Conservation (phyloP, 2,888 invertebrate genomes). For the Cylindroiulus punctatus region DNA sequence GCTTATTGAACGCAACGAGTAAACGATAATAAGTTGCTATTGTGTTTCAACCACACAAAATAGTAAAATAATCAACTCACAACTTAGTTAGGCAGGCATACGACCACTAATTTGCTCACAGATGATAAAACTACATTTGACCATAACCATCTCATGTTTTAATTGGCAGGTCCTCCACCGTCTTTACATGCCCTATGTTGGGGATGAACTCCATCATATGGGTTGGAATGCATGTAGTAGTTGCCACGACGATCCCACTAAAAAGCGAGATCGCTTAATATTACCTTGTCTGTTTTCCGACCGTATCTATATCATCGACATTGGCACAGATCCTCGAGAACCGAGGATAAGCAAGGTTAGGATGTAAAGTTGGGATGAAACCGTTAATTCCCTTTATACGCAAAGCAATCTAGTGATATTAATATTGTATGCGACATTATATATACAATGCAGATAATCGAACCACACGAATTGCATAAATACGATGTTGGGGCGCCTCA, state of each 20-base stretch:
- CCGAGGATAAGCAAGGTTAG: conserved; percentile 79
- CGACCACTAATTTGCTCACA: too few species aligned
- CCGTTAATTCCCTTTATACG: not conserved
- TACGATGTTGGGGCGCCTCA: conserved; percentile 87
- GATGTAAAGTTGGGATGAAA: not conserved
- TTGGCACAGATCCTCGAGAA: conserved; percentile 76
- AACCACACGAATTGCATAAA: conserved; percentile 70
- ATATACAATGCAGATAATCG: conserved; percentile 48
- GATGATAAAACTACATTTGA: too few species aligned
- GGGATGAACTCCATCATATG: conserved; percentile 93
- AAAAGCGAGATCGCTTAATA: conserved; percentile 80
- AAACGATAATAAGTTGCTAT: too few species aligned
- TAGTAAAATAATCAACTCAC: too few species aligned
- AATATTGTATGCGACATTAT: too few species aligned
- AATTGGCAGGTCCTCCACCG: conserved; percentile 83
- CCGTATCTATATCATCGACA: conserved; percentile 85
- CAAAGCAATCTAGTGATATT: not conserved
- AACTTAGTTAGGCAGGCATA: too few species aligned
- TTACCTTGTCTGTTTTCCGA: conserved; percentile 84
- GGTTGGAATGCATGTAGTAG: conserved; percentile 99
- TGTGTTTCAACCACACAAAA: too few species aligned
- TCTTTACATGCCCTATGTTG: conserved; percentile 77
- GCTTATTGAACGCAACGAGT: too few species aligned
- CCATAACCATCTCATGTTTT: not conserved
- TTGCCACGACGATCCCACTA: conserved; percentile 74